phyloP scores from a whole-genome alignment of 2,888 invertebrate species.

The Cataglyphis albicans region DNA sequence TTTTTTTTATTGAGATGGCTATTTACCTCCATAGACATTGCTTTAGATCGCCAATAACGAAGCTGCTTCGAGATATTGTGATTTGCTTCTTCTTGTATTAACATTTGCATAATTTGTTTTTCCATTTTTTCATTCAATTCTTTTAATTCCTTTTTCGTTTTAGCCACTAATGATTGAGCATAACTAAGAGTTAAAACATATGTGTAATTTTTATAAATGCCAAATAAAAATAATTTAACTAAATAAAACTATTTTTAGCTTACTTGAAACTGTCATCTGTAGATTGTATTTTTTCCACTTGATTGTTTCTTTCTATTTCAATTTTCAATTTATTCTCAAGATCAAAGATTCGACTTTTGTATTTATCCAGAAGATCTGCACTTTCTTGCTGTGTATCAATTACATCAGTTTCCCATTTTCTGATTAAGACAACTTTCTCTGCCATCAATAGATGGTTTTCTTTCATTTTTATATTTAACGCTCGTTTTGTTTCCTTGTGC shows the following conservation, averaged over 20 bases:
- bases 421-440: conserved; percentile 72
- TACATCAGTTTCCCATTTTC: conserved; percentile 76
- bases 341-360: conserved; percentile 76
- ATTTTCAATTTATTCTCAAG: conserved; percentile 76
- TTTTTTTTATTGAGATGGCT: not conserved
- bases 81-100: conserved; percentile 76
- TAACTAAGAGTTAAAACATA: conserved; percentile 71
- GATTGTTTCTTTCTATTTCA: conserved; percentile 65
- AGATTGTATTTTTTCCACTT: conserved; percentile 9
- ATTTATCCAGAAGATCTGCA: conserved; percentile 73
- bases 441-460: conserved; percentile 76
- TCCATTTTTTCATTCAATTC: conserved; percentile 77
- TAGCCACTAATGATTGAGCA: conserved; percentile 73
- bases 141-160: conserved; percentile 77
- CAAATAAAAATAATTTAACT: not conserved
- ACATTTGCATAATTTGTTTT: conserved; percentile 73
- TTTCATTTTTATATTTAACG: conserved; percentile 69
- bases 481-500: conserved; percentile 75
- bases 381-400: conserved; percentile 71
- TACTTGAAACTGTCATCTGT: conserved; percentile 61
- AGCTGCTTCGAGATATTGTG: conserved; percentile 70
- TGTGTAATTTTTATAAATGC: not conserved
- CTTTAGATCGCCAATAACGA: conserved; percentile 74
- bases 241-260: conserved; percentile 7
- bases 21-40: conserved; percentile 74